phyloP scores from a whole-genome alignment of 1,140 invertebrate genomes.

The Drosophila sp. region DNA sequence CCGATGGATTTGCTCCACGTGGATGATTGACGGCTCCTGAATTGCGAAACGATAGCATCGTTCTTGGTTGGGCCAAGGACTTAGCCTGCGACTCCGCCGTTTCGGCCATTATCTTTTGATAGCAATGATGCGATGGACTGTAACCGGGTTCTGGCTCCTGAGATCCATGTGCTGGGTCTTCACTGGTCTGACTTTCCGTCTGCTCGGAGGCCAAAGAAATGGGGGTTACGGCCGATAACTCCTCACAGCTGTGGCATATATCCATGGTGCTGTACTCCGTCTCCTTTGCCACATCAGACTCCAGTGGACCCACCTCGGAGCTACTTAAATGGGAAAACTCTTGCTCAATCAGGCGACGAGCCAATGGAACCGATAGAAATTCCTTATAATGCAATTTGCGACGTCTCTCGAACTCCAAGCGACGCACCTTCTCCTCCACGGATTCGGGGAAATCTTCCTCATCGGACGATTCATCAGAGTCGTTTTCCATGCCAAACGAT shows the following conservation, averaged over 20 bases:
- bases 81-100: background rate
- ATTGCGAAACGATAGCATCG: background rate
- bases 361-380: slow-evolving; percentile 51
- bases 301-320: background rate
- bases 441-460: slow-evolving; percentile 68
- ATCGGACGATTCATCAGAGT: slow-evolving; percentile 63
- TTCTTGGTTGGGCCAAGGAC: background rate
- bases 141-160: slow-evolving; percentile 40
- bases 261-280: background rate
- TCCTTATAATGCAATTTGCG: slow-evolving; percentile 66
- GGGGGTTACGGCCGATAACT: background rate
- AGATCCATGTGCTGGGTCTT: background rate
- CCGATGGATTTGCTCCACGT: background rate
- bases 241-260: background rate
- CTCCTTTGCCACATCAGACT: background rate
- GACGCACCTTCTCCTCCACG: slow-evolving; percentile 52
- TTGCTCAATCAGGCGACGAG: slow-evolving; percentile 52
- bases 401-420: slow-evolving; percentile 59
- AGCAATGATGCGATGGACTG: slow-evolving; percentile 42
- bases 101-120: slow-evolving; percentile 49
- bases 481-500: slow-evolving; percentile 56
- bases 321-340: slow-evolving; percentile 41
- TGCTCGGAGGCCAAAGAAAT: background rate
- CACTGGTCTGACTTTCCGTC: background rate
- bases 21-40: background rate